Evolutionary conservation across 2,797 vertebrate genomes (phyloP), one percentile per base, ranked within the genome.

Genomic region (Sebastes iracundus): DNA sequence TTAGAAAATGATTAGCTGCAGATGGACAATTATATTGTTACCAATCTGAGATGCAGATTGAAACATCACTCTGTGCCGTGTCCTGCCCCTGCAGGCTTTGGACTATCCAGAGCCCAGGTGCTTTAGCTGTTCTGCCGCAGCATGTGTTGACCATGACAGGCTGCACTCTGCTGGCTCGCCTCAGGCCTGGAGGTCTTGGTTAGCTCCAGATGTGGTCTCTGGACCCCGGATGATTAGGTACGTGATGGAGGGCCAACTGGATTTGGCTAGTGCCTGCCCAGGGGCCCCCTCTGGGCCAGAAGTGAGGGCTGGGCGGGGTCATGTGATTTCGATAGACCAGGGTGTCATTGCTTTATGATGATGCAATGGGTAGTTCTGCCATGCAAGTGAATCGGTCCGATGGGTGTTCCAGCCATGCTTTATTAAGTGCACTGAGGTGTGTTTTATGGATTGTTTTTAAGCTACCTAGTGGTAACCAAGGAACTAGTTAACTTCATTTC

Each of bases 181-280:
- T 75, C 68, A 71, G 74, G 81, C 77, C 82, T 55, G 30, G 72
- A 88, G 76, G 75, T 82, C 78, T 79, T 72, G 42, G 70, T 83
- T 63, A 74, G 69, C 75, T 92, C 87, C 93, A 91, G 87, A 92
- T 93, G 93, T 91, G 76, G 78, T 91, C 79, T 87, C 79, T 87
- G 64, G 82, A 88, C 66, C 74, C 75, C 7, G 38, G 71, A 87
- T 88, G 80, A 88, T 92, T 90, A 85, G 64, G 71, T 72, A 82
- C 14, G 71, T 71, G 86, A 85, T 70, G 61, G 70, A 90, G 68
- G 77, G 71, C 87, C 89, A 88, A 78, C 49, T 82, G 72, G 80
- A 87, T 69, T 81, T 75, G 60, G 83, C 79, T 53, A 73, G 20
- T 30, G 33, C 62, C 78, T 74, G 49, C 74, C 64, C 10, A 12